Evolutionary conservation across 2,888 invertebrate species (phyloP).

Genomic region (Lasioglossum calceatum): DNA sequence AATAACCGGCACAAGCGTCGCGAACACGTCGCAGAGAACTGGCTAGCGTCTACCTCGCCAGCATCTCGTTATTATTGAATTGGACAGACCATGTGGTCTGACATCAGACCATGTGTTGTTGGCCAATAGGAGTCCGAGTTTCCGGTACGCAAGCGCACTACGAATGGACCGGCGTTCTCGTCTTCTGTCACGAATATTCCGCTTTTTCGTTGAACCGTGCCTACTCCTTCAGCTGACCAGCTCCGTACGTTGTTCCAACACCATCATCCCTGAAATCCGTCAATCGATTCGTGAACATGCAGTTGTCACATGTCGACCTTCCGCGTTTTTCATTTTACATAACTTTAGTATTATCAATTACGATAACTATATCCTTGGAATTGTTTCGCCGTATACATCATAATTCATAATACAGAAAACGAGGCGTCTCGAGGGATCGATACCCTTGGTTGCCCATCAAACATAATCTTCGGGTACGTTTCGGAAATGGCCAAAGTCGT

Average conservation of each 20-base stretch:
- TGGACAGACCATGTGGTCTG: slow-evolving; percentile 88
- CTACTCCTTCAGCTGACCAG: slow-evolving; percentile 13
- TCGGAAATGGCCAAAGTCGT: background rate
- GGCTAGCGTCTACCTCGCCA: slow-evolving; percentile 74
- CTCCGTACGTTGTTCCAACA: background rate
- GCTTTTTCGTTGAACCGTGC: slow-evolving; percentile 34
- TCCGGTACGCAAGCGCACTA: slow-evolving; percentile 79
- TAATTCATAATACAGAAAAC: background rate
- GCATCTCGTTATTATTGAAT: slow-evolving; percentile 84
- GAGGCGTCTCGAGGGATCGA: slow-evolving; percentile 38
- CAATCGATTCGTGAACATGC: slow-evolving; percentile 36
- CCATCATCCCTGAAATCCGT: background rate
- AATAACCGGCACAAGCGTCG: slow-evolving; percentile 44
- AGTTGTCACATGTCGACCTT: slow-evolving; percentile 55
- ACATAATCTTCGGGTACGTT: slow-evolving; percentile 31
- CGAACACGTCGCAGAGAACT: slow-evolving; percentile 65
- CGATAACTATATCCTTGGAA: slow-evolving; percentile 35
- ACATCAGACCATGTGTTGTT: slow-evolving; percentile 91
- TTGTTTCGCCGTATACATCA: slow-evolving; percentile 1
- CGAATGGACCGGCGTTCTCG: slow-evolving; percentile 50
- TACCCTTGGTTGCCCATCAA: slow-evolving; percentile 33
- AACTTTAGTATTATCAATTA: slow-evolving; percentile 36
- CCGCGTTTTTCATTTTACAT: slow-evolving; percentile 19
- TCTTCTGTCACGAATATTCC: slow-evolving; percentile 58
- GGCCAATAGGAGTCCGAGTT: slow-evolving; percentile 87